Conservation (phyloP, 64 coral and sea anemone species). For the Montipora foliosa region DNA sequence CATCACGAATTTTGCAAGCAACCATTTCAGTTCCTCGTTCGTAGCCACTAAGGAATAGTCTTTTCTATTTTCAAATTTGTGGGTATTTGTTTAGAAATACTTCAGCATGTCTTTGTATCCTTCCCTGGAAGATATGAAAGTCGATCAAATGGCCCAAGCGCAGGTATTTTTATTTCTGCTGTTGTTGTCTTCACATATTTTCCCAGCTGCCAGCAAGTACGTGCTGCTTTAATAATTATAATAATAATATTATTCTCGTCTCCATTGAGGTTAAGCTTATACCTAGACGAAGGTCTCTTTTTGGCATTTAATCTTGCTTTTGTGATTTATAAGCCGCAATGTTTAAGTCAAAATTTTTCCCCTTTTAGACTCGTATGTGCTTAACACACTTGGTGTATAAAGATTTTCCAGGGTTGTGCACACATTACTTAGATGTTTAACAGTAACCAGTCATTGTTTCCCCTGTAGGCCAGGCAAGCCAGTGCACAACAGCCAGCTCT, state of each 20-base stretch:
- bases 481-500: constrained; percentile 81
- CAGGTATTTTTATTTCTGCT: constrained; percentile 58
- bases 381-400: no score
- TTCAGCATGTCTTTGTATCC: constrained; percentile 95
- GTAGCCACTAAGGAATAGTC: not conserved
- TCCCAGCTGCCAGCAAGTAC: no score
- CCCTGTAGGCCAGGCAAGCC: constrained; percentile 57
- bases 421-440: not conserved
- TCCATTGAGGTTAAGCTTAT: no score
- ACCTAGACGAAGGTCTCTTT: no score
- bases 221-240: no score
- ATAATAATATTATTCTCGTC: no score
- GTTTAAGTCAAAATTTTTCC: no score
- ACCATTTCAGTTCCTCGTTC: not conserved
- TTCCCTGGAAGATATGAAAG: constrained; percentile 98
- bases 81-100: constrained; percentile 30
- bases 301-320: no score
- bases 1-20: not conserved
- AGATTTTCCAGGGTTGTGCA: no score
- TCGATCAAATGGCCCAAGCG: constrained; percentile 91
- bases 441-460: not conserved
- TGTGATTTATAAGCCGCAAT: no score
- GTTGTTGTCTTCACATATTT: not conserved
- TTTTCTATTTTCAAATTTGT: not conserved
- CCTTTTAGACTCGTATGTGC: no score